These are phyloP conservation scores for Neodiprion pinetum DNA, from an alignment of 1,140 invertebrate genomes.

Conservation along the genomic window DNA sequence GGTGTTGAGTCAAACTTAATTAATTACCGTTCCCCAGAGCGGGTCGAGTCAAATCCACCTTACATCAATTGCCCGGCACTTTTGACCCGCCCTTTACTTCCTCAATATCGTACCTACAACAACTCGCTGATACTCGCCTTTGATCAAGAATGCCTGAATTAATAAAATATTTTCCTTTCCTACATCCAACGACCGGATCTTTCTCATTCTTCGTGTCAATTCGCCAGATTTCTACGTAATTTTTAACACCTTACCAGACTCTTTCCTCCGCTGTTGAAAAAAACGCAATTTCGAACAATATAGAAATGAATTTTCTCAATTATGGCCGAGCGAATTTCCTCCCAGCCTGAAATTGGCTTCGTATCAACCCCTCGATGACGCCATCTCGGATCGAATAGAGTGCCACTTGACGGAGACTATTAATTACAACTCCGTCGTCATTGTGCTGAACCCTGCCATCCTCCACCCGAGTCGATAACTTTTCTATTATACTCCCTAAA, in stretches of 20 bases:
- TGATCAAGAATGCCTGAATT: no score
- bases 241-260: no score
- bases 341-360: slow-evolving; percentile 14
- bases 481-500: slow-evolving; percentile 43
- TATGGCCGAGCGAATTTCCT: no score
- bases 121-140: no score
- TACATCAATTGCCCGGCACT: background rate
- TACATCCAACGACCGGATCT: no score
- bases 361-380: slow-evolving; percentile 26
- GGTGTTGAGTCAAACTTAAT: slow-evolving; percentile 60
- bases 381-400: slow-evolving; percentile 28
- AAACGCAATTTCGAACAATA: no score
- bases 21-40: slow-evolving; percentile 46
- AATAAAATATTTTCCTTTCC: no score
- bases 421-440: slow-evolving; percentile 40
- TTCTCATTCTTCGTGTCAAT: no score
- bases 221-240: no score
- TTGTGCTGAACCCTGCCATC: slow-evolving; percentile 25
- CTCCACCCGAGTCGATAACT: slow-evolving; percentile 34
- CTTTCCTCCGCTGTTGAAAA: no score
- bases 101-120: no score
- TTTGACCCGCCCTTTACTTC: background rate
- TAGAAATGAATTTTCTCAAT: no score
- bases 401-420: slow-evolving; percentile 34
- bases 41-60: background rate